Conservation (phyloP, 2,113 vertebrate genomes). For the Suricata suricatta region DNA sequence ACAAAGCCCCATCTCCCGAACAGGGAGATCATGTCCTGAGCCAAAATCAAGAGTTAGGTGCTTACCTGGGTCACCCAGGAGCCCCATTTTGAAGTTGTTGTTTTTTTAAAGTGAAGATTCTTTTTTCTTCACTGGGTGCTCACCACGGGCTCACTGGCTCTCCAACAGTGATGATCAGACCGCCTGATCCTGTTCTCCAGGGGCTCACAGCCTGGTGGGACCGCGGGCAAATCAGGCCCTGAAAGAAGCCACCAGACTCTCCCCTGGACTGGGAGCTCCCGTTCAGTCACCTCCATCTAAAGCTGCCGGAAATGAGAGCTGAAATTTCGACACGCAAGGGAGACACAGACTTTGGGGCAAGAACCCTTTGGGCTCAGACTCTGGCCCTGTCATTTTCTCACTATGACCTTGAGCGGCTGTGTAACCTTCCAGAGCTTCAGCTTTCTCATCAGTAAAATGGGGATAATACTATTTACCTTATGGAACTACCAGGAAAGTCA, state of each 20-base stretch:
- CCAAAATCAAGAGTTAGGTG: no score
- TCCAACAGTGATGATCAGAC: accelerated
- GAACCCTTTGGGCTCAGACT: background rate
- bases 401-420: background rate
- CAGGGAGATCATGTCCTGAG: no score
- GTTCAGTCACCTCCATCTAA: accelerated
- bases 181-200: background rate
- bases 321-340: background rate
- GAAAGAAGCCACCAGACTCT: background rate
- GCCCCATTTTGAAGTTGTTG: background rate
- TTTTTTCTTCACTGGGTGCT: background rate
- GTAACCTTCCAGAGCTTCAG: background rate
- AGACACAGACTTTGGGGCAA: background rate
- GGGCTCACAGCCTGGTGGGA: background rate
- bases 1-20: no score
- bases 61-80: no score
- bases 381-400: background rate
- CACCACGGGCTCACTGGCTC: background rate
- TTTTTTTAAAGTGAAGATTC: background rate
- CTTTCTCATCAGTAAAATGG: background rate
- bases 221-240: background rate
- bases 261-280: no score
- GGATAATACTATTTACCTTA: accelerated
- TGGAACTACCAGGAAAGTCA: background rate
- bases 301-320: background rate